These are phyloP conservation scores for Sebastes melanostomus DNA, from an alignment of 2,797 vertebrate species.

Conservation along the genomic window DNA sequence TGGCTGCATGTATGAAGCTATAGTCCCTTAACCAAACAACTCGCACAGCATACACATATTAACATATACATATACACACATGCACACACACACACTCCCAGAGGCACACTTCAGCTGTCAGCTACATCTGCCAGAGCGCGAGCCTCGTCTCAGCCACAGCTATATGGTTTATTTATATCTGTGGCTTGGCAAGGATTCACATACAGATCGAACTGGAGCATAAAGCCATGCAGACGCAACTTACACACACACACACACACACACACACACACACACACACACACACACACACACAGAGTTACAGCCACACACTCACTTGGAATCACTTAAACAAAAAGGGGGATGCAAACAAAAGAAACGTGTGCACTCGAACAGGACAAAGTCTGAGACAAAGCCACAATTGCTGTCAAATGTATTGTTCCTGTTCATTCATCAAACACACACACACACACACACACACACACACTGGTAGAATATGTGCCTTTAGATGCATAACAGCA, in stretches of 20 bases:
- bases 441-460: background rate
- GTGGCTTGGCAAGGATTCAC: conserved; percentile 33
- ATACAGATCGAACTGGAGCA: conserved; percentile 16
- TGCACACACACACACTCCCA: conserved; percentile 11
- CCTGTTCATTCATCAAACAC: background rate
- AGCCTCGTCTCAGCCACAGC: conserved; percentile 13
- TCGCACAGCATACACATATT: background rate
- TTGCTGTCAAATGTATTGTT: background rate
- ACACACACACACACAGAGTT: background rate
- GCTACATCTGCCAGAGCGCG: conserved; percentile 33
- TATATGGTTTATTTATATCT: conserved; percentile 58
- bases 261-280: background rate
- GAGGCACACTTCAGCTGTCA: conserved; percentile 33
- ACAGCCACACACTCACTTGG: background rate
- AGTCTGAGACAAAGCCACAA: background rate
- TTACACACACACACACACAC: background rate
- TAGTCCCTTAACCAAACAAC: background rate
- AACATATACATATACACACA: conserved; percentile 13
- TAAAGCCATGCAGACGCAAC: background rate
- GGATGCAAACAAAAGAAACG: background rate
- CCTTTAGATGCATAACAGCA: background rate
- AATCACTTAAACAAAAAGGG: background rate
- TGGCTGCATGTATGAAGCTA: background rate
- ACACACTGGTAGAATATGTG: background rate
- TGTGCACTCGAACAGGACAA: background rate